phyloP scores from a whole-genome alignment of 2,797 vertebrate genomes.

The Enteromius unitaeniatus region DNA sequence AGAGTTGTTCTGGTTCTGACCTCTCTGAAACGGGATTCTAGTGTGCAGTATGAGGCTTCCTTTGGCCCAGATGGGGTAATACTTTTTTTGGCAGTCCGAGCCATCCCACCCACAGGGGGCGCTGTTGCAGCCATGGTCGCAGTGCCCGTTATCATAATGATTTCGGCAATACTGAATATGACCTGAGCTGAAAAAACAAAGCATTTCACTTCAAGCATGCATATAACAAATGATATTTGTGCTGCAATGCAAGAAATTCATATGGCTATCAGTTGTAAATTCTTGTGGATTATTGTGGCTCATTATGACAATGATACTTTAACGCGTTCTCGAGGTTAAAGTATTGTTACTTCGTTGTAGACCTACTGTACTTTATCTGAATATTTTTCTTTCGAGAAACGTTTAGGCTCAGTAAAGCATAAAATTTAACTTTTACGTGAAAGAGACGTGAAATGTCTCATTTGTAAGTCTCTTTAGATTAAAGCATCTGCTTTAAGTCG shows the following conservation, averaged over 20 bases:
- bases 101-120: slow-evolving; percentile 89
- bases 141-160: slow-evolving; percentile 85
- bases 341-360: neutral
- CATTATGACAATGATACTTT: neutral
- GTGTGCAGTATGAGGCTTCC: slow-evolving; percentile 81
- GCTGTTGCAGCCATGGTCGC: slow-evolving; percentile 84
- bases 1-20: slow-evolving; percentile 72
- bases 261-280: neutral
- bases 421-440: neutral
- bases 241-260: neutral
- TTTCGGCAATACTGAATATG: slow-evolving; percentile 85
- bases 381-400: neutral
- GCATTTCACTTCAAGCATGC: neutral
- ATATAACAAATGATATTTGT: neutral
- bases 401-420: neutral
- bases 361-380: neutral
- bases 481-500: too few relatives aligned
- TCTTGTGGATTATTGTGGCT: too few relatives aligned
- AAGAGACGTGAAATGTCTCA: too few relatives aligned
- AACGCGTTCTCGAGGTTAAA: neutral
- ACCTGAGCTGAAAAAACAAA: slow-evolving; percentile 71
- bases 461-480: too few relatives aligned
- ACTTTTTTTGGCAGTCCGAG: slow-evolving; percentile 80
- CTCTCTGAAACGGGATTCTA: slow-evolving; percentile 68
- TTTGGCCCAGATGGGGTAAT: slow-evolving; percentile 67